Conservation (phyloP, 2,797 vertebrate genomes). For the Fringilla coelebs region DNA sequence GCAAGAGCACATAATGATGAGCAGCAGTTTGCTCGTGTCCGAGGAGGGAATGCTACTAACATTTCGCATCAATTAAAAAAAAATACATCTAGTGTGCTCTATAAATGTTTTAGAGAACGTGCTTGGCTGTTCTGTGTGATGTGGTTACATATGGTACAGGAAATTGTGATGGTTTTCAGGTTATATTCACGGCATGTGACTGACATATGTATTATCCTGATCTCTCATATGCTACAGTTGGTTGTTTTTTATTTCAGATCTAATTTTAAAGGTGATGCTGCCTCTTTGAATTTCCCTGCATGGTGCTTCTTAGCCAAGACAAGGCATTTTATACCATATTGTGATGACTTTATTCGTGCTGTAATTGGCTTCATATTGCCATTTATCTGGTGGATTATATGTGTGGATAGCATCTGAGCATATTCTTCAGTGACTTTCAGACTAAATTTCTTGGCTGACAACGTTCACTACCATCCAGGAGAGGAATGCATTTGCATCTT, state of each 20-base stretch:
- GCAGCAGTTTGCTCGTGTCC: not conserved
- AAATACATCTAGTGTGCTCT: not conserved
- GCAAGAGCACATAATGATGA: not conserved
- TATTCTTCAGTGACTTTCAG: not conserved
- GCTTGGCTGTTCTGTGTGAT: not conserved
- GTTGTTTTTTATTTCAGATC: not conserved
- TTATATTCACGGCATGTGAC: not conserved
- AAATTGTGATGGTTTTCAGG: not conserved
- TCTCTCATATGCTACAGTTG: not conserved
- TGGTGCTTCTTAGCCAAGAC: not conserved
- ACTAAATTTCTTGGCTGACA: not conserved
- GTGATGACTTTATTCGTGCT: not conserved
- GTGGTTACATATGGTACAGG: not conserved
- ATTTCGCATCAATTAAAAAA: not conserved
- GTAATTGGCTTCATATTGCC: constrained; percentile 6
- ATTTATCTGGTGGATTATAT: not conserved
- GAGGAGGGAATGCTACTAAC: not conserved
- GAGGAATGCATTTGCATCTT: not conserved
- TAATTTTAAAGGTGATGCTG: constrained; percentile 5
- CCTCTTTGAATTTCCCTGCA: not conserved
- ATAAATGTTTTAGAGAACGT: not conserved
- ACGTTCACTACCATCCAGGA: not conserved
- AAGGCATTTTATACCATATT: not conserved
- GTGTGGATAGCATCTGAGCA: not conserved
- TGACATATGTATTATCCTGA: not conserved